phyloP scores from a whole-genome alignment of 2,797 vertebrate species.

The Menidia menidia region DNA sequence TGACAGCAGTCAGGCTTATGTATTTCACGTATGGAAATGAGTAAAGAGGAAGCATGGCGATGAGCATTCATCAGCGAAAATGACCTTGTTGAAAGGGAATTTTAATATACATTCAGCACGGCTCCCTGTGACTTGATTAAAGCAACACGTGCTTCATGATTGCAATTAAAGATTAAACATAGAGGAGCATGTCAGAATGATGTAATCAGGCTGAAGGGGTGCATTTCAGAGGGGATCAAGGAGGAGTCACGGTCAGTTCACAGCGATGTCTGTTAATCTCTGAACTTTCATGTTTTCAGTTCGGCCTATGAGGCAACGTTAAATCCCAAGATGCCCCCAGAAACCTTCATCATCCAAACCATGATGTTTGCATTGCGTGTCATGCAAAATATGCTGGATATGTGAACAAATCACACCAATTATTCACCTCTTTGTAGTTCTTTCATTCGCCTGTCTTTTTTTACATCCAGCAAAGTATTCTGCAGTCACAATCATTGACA shows the following conservation, averaged over 20 bases:
- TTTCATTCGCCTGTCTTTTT: background rate
- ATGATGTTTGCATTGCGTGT: slow-evolving; percentile 16
- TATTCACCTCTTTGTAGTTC: background rate
- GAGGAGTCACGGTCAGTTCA: slow-evolving; percentile 40
- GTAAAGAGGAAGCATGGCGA: slow-evolving; percentile 8
- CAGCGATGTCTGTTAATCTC: slow-evolving; percentile 42
- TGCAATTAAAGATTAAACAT: background rate
- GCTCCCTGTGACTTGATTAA: background rate
- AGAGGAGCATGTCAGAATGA: background rate
- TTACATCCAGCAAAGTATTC: background rate
- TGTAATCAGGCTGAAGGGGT: slow-evolving; percentile 5
- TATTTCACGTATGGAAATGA: slow-evolving; percentile 31
- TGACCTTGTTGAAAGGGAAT: slow-evolving; percentile 14
- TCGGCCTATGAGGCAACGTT: background rate
- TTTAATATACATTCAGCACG: background rate
- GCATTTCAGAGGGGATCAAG: slow-evolving; percentile 18
- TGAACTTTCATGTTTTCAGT: slow-evolving; percentile 26
- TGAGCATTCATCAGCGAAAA: slow-evolving; percentile 6
- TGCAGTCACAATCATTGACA: background rate
- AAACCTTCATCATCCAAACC: slow-evolving; percentile 37
- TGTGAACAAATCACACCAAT: background rate
- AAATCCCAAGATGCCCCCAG: slow-evolving; percentile 35
- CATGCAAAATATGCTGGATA: background rate
- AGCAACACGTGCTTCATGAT: background rate
- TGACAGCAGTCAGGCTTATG: slow-evolving; percentile 43